A percentile compares a stretch with the other conserved stretches of the same genome.
Conservation (phyloP, 2,888 invertebrate genomes). For the Drosophila formosana region DNA sequence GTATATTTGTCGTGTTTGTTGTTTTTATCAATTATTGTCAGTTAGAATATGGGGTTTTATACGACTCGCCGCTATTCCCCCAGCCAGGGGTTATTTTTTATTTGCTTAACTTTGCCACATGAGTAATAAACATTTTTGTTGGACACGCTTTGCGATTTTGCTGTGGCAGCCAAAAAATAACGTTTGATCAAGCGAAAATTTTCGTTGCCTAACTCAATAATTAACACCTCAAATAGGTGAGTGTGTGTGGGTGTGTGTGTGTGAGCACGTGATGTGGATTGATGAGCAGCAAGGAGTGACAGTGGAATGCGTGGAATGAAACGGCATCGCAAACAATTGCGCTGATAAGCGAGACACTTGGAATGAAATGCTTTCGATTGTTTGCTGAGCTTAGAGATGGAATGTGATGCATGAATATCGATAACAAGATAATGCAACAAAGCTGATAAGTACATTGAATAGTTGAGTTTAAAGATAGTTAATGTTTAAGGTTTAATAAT, state of each 20-base stretch:
- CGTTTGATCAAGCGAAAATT: conserved; percentile 21
- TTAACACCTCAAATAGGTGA: conserved; percentile 21
- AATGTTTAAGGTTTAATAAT: no score
- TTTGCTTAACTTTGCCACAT: conserved; percentile 48
- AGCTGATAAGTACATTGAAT: no score
- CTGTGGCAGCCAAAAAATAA: conserved; percentile 3
- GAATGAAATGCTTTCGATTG: neutral
- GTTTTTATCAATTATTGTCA: conserved; percentile 61
- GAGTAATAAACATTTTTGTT: conserved; percentile 58
- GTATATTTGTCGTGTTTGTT: conserved; percentile 10
- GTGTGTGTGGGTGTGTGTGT: neutral
- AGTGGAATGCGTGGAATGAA: neutral
- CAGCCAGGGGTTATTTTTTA: conserved; percentile 30
- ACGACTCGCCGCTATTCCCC: neutral
- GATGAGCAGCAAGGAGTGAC: neutral
- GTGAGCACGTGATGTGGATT: conserved; percentile 28
- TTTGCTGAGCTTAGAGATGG: conserved; percentile 2
- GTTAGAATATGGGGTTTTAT: conserved; percentile 32
- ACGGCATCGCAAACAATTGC: neutral
- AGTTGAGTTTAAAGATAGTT: no score
- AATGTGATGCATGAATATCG: no score
- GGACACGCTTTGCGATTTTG: conserved; percentile 41
- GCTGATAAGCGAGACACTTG: neutral
- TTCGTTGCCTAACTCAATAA: conserved; percentile 16
- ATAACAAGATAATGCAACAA: no score